Base-by-base conservation (phyloP, 2,888 invertebrate species). In the Archips xylosteana region DNA sequence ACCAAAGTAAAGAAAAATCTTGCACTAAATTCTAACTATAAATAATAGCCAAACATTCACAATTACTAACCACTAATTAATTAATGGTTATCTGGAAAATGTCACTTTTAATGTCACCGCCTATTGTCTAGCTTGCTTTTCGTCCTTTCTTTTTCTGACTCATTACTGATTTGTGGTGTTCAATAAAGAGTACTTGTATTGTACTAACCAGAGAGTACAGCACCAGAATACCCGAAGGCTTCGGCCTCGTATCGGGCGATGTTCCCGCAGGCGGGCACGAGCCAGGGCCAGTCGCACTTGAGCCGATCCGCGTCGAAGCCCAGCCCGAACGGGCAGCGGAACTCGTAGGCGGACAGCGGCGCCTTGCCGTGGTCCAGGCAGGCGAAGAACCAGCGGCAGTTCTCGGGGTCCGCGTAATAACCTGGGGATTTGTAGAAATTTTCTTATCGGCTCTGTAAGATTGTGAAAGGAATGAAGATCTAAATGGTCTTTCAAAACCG, bases 371-470 rank as follows among this genome's bases (percentile, higher is more conserved):
- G 96, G 87, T 97, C 97, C 73, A 96, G 90, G 83, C 97, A 97
- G 36, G 97, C 97, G 88, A 97, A 97, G 95, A 97, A 97, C 97
- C 97, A 97, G 73, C 97, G 95, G 78, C 97, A 97, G 89, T 97
- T 97, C 85, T 97, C 96, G 0, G 97, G 97, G 87, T 97, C 97
- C 0, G 96, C 97, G 83, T 96, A 97, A 86, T 97, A 97, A 75
- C 97, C 97, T 95, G 80, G 0, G 72, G 6, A 39, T 39, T 39
- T 39, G 23, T 23, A 23, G 23, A 23, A 23, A 23, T 23, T 0
- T 23, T 23, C 23, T 23, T 23, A 23, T 23, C 23, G 23, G 23
- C 23, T 23, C 23, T 23, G 23, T 23, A 23, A 23, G 23, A 23
- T 23, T 23, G 23, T 23, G 23, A 23, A 23, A 23, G 23, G 1